Base-by-base conservation (phyloP, 2,113 vertebrate species). In the Oxygymnocypris stewartii region DNA sequence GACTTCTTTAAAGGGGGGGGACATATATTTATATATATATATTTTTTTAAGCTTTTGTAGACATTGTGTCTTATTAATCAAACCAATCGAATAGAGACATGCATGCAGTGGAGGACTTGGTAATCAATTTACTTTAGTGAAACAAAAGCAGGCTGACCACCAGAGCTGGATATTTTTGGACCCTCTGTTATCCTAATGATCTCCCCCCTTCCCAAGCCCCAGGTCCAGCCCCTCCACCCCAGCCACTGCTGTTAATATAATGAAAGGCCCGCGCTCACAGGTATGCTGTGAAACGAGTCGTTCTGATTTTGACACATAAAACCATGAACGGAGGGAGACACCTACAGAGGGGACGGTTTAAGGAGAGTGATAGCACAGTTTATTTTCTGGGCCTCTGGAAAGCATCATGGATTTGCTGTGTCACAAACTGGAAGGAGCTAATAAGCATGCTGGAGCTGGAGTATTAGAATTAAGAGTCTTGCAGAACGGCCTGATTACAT, bases 51-150 rank as follows among this genome's bases (percentile, higher is more conserved):
- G 4, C 11, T 13, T 65, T 65, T 28, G 63, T 16, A 65, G 87
- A 92, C 85, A 92, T 85, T 85, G 91, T 89, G 89, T 87, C 91
- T 91, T 88, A 89, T 89, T 89, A 89, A n/a, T 80, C 89, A 91
- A 86, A 88, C 86, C 84, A 87, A 91, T 88, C 71, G 88, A 90
- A 88, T 84, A 89, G 88, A 86, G 82, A 87, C 82, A 28, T 35
- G 10, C 54, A 75, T 92, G 91, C 92, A 93, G 84, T 88, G 91
- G 85, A 94, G 92, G 93, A 94, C 93, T 91, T 88, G 71, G 86
- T 91, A 95, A 94, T 95, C 94, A 94, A 94, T 95, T 95, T 93
- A 92, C 88, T 90, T 94, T 94, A 94, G 93, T 94, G 92, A 94
- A 95, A 95, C 92, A 95, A 95, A 95, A 93, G 93, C 94, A 85